These are phyloP conservation scores for Pogonophryne albipinna DNA, from an alignment of 2,797 vertebrate species.

Conservation along the genomic window DNA sequence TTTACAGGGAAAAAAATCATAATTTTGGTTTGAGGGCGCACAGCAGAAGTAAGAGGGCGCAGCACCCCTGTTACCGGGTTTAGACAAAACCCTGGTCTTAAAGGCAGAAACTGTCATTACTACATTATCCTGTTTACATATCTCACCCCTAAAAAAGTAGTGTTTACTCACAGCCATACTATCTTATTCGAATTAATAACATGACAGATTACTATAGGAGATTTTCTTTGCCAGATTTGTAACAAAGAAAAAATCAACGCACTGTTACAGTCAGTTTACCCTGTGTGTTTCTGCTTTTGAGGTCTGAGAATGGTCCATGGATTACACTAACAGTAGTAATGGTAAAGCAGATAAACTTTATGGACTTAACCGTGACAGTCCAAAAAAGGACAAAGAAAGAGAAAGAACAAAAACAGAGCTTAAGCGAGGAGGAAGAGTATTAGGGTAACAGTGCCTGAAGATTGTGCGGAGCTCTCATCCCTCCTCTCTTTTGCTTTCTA, in stretches of 20 bases:
- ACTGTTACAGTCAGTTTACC: not conserved
- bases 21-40: no score
- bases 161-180: not conserved
- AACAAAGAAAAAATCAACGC: no score
- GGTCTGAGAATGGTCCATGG: not conserved
- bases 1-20: no score
- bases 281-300: not conserved
- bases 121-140: no score
- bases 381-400: slow-evolving; percentile 32
- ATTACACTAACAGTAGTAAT: not conserved
- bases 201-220: not conserved
- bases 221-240: not conserved
- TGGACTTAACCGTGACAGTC: slow-evolving; percentile 22
- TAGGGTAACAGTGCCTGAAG: slow-evolving; percentile 70
- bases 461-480: slow-evolving; percentile 63
- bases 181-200: not conserved
- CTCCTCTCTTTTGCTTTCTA: slow-evolving; percentile 49
- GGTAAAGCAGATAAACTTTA: not conserved
- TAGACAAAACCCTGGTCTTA: no score
- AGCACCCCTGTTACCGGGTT: no score
- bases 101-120: no score
- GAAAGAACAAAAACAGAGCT: slow-evolving; percentile 44
- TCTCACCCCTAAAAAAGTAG: not conserved
- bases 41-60: no score
- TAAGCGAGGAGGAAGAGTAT: slow-evolving; percentile 37